Base-by-base conservation (phyloP, 2,113 vertebrate species). In the Calidris pygmaea region DNA sequence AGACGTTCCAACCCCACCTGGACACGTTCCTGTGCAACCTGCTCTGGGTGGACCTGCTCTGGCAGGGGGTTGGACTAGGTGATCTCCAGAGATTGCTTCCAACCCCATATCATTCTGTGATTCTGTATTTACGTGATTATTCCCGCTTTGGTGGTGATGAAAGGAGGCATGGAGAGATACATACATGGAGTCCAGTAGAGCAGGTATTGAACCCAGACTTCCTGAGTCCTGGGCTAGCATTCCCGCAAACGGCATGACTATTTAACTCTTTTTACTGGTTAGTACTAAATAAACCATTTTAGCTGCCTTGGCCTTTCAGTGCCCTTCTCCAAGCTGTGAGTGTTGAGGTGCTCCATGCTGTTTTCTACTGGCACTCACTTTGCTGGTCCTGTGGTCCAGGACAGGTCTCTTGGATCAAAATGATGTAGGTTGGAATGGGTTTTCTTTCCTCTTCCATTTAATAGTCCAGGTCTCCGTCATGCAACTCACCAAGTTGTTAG, bases 161-260 rank as follows among this genome's bases (percentile, higher is more conserved):
- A 62, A 60, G 37, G 32, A 81, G 35, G 29, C 29, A 4, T 7
- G 8, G 24, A 66, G 11, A 52, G 21, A 56, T 21, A 53, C 8
- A 30, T 0, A 1, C 39, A 14, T 1, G 0, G 43, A 65, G 56
- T 48, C 23, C 32, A 41, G 41, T 6, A 60, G 23, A 84, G 23
- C 37, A 58, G 71, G 7, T 52, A 21, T 27, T 50, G 43, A 86
- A 66, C 22, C 22, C 37, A 34, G 58, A 29, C 19, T 72, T 80
- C 29, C 35, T 2, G 14, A 85, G 39, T 34, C 18, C 55, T n/a
- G 35, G 39, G 14, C 50, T 37, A 4, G 5, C 29, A 30, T 82
- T 45, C 66, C 45, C 47, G 20, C 43, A 56, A 26, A 22, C 21
- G 76, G 27, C 18, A 6, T 30, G 17, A 12, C 26, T 47, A 3